Conservation (phyloP, 2,888 invertebrate species). For the Pachymerium ferrugineum region DNA sequence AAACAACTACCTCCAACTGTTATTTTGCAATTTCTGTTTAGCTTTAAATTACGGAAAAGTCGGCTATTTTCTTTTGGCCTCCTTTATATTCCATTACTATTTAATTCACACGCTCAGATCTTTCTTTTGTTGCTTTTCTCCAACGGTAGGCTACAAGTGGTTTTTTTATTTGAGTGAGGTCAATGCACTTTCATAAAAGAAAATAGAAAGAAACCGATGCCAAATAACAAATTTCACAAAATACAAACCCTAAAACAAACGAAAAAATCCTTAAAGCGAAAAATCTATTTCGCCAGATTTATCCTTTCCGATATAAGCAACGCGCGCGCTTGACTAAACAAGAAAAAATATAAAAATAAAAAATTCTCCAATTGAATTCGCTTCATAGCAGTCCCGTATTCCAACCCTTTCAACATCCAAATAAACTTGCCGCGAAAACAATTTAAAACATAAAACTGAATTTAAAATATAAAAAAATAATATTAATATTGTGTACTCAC, state of each 20-base stretch:
- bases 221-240: conserved; percentile 20
- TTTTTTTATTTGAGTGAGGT: conserved; percentile 3
- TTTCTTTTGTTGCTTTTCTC: neutral
- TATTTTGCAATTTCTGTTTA: too few relatives aligned
- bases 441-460: neutral
- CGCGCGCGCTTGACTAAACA: conserved; percentile 4
- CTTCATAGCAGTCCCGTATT: neutral
- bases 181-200: conserved; percentile 22
- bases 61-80: too few relatives aligned
- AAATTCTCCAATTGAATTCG: conserved; percentile 19
- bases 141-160: neutral
- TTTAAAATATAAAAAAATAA: neutral
- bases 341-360: neutral
- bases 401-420: neutral
- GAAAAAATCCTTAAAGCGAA: neutral
- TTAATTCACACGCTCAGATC: neutral
- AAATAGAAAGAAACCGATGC: conserved; percentile 8
- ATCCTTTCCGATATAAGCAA: neutral
- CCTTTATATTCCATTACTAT: too few relatives aligned
- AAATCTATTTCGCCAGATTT: conserved; percentile 20
- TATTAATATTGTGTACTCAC: neutral
- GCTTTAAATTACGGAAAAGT: too few relatives aligned
- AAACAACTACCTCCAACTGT: too few relatives aligned
- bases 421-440: too few relatives aligned
- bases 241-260: neutral